Evolutionary conservation across 2,797 vertebrate genomes (phyloP), one percentile per base, ranked within the genome.

Genomic region (Gorsachius magnificus): DNA sequence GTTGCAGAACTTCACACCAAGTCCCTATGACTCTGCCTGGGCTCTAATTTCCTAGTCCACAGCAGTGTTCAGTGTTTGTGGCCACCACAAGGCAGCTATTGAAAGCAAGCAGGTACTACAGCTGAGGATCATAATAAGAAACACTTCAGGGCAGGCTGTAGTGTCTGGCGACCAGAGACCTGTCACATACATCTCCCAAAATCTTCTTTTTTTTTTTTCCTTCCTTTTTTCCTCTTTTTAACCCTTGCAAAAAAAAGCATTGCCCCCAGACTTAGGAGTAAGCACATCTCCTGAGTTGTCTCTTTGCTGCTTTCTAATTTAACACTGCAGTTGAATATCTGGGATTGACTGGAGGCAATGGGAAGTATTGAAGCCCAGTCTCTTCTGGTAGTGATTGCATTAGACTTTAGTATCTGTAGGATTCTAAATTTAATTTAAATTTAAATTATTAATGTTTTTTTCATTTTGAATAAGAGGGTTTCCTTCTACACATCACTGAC

Each of bases 1-100:
- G 96, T 96, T 97, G 96, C 96, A 97, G 96, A 96, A 96, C 96
- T 96, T 95, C 95, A 96, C 91, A 95, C 94, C 95, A 94, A 95
- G 95, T 96, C 96, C 72, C 95, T 97, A 94, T 96, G 96, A 95
- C 92, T 97, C 92, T 96, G 92, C 95, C 94, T 97, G 96, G 90
- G 96, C 92, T 93, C 91, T 96, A 97, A 92, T 96, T 96, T 95
- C 91, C 94, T 96, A 96, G 96, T 95, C 87, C 96, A 96, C 96
- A 96, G 93, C 93, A 97, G 82, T 96, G 78, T 96, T 96, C 95
- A 96, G 96, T 96, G 96, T 97, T 96, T 96, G 89, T 96, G 96
- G 95, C 96, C 95, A 95, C 89, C 96, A 96, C 94, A 97, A 96
- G 92, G 93, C 96, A 96, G 96, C 96, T 96, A 89, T 95, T 96